Evolutionary conservation across 2,113 vertebrate species (phyloP), one percentile per base, ranked within the genome.

Genomic region (Sphaerodactylus townsendi): DNA sequence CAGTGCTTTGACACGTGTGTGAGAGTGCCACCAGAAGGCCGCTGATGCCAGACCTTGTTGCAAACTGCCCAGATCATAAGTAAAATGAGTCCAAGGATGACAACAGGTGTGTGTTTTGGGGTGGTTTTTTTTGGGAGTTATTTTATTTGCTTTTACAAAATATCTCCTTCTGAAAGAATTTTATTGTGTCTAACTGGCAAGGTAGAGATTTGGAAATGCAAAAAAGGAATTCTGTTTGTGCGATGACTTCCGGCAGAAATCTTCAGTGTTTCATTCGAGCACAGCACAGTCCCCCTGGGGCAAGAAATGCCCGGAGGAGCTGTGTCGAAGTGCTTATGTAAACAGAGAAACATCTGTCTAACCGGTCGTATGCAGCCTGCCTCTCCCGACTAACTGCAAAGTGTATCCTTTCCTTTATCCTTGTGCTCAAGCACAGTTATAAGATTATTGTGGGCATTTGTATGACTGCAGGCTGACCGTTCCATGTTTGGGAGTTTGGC

Each of bases 151-250:
- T 92, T 88, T 64, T 86, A 90, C 88, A 92, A 88, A 77, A 21
- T 56, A 4, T 10, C 87, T 84, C 90, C 91, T 84, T 94, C 91
- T 91, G 15, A 83, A 84, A 92, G 94, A 91, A 87, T 93, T 91
- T 92, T 66, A 93, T 93, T 92, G 92, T 84, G 85, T 30, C 81
- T 93, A 81, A 79, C 88, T 77, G 86, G 87, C 84, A 23, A 37
- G 68, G 79, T 37, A n/a, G 64, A 37, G 72, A 86, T 82, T 73
- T 69, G 83, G 76, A 86, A 65, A 84, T 59, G 80, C 76, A 86
- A 83, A 75, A 84, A 90, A 5, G 88, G 89, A 9, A 44, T 86
- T 90, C 90, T 69, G 65, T 90, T 91, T 85, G 83, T 5, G 0
- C 30, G 53, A 9, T 44, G 44, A 86, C 87, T 86, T 85, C 25